Conservation (phyloP, 2,797 vertebrate genomes). For the Danio choprae region DNA sequence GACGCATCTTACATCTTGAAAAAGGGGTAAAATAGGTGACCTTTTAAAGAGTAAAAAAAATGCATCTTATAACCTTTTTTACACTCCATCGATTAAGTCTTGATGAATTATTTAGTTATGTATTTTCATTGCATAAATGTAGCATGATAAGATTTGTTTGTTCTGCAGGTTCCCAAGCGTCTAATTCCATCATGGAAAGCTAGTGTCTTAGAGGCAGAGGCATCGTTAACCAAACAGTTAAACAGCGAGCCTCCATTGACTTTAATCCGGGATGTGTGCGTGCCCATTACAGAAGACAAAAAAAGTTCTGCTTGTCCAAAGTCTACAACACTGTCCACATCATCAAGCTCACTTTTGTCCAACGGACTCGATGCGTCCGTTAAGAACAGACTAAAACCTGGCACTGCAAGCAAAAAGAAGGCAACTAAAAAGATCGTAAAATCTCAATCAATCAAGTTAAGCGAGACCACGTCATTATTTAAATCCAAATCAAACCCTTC, state of each 20-base stretch:
- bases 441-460: constrained; percentile 72
- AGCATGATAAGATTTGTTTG: neutral
- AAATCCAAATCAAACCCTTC: constrained; percentile 61
- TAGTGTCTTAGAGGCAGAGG: constrained; percentile 90
- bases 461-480: constrained; percentile 60
- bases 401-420: constrained; percentile 68
- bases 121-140: neutral
- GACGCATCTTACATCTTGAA: too few relatives aligned
- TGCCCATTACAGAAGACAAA: constrained; percentile 67
- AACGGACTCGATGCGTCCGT: constrained; percentile 62
- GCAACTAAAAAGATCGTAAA: constrained; percentile 74
- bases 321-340: constrained; percentile 41
- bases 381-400: constrained; percentile 57
- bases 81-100: too few relatives aligned
- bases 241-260: constrained; percentile 68
- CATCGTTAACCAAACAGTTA: constrained; percentile 77
- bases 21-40: too few relatives aligned
- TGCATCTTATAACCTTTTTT: too few relatives aligned
- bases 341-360: constrained; percentile 51
- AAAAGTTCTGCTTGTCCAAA: constrained; percentile 57
- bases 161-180: constrained; percentile 89
- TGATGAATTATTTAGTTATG: too few relatives aligned
- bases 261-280: constrained; percentile 60
- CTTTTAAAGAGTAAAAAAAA: too few relatives aligned
- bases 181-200: constrained; percentile 91